Base-by-base conservation (phyloP, 2,113 vertebrate species). In the Cephalopterus ornatus region DNA sequence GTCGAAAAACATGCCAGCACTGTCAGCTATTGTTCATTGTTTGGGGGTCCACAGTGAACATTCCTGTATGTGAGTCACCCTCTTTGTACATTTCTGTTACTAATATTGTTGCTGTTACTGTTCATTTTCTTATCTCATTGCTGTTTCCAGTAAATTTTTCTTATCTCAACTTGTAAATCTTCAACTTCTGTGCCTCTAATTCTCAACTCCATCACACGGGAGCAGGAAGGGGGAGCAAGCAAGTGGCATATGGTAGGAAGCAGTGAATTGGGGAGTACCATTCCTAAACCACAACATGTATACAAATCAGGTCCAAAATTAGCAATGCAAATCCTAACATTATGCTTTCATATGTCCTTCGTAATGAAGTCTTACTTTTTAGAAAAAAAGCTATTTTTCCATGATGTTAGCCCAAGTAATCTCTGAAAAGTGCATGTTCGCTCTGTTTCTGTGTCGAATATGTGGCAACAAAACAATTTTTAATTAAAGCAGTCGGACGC, bases 361-460 rank as follows among this genome's bases (percentile, higher is more conserved):
- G 35, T 28, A 39, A 83, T 7, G 5, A 56, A 74, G 67, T 56
- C 41, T 50, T 62, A n/a, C 12, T 49, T 22, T 50, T 39, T 2
- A 37, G 24, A 4, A 42, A 42, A 49, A 18, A 37, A 28, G 16
- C 46, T 65, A 2, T 35, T 47, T 63, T 55, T 26, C 66, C 28
- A 41, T 24, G 8, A 33, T 7, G 28, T 46, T 33, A 63, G 17
- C 26, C 41, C 44, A 37, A 65, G 42, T 16, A 28, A 63, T 22
- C 37, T 58, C 56, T n/a, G 35, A 65, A 50, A 78, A 78, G 10
- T 1, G 1, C 11, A 44, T 2, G 2, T 37, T 35, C 1, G 3
- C 9, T 47, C 35, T 1, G 1, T 28, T 68, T 67, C 53, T 63
- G 33, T 52, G 42, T 52, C 68, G 37, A 91, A 5, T 50, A 30